Evolutionary conservation across 2,113 vertebrate species (phyloP).

Genomic region (Corythornis cristatus): DNA sequence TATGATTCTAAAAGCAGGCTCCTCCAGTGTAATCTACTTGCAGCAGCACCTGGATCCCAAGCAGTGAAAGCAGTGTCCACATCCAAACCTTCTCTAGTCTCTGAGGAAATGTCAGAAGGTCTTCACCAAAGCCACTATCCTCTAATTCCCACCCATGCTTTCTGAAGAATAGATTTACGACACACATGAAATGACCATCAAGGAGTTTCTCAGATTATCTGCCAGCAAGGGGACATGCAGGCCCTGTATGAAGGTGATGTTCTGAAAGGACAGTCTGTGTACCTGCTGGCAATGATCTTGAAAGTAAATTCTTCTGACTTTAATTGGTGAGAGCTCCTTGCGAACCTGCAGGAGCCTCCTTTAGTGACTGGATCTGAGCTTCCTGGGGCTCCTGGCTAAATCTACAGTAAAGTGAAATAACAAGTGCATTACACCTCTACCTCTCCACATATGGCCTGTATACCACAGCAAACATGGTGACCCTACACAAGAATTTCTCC

Average conservation of each 20-base stretch:
- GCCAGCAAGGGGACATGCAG: slow-evolving; percentile 82
- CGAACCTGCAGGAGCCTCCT: neutral
- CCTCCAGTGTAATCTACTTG: too few relatives aligned
- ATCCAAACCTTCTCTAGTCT: neutral
- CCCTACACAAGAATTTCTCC: too few relatives aligned
- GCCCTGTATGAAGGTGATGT: slow-evolving; percentile 79
- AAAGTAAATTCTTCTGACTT: slow-evolving; percentile 74
- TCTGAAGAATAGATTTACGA: slow-evolving; percentile 79
- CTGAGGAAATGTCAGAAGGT: neutral
- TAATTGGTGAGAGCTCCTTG: neutral
- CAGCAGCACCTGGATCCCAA: neutral
- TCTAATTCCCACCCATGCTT: neutral
- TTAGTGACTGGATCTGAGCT: neutral
- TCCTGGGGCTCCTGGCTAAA: neutral
- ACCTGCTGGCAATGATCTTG: slow-evolving; percentile 84
- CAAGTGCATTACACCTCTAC: neutral
- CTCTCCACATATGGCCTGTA: neutral
- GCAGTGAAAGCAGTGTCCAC: neutral
- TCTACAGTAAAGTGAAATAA: too few relatives aligned
- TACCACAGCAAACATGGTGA: too few relatives aligned
- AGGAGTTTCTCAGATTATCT: slow-evolving; percentile 83
- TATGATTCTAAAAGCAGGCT: too few relatives aligned
- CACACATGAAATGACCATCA: slow-evolving; percentile 79
- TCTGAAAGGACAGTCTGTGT: slow-evolving; percentile 73
- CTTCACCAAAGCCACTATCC: neutral